Evolutionary conservation across 2,888 invertebrate genomes (phyloP).

Genomic region (Epinotia nisella): DNA sequence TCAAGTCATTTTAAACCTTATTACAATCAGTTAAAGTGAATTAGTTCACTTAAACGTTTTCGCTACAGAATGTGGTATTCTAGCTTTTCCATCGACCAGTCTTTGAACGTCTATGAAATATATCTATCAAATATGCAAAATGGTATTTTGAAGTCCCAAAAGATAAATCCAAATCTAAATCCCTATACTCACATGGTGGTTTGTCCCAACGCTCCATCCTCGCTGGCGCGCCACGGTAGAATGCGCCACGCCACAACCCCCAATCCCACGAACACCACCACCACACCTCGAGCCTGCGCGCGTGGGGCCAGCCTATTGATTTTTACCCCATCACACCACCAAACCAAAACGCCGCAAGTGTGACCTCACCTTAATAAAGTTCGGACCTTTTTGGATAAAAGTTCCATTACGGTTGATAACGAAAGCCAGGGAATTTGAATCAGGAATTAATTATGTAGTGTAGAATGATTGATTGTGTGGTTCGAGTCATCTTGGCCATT

Average conservation of each 20-base stretch:
- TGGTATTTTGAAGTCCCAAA: not conserved
- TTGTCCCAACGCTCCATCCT: constrained; percentile 45
- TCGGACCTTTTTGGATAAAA: not conserved
- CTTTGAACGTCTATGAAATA: not conserved
- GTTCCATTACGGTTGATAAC: constrained; percentile 45
- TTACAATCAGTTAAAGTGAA: not conserved
- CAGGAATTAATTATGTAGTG: constrained; percentile 79
- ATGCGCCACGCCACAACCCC: constrained; percentile 69
- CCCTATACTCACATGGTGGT: constrained; percentile 55
- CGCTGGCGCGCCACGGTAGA: constrained; percentile 63
- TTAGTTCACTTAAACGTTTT: not conserved
- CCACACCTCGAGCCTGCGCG: constrained; percentile 79
- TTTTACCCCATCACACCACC: constrained; percentile 72
- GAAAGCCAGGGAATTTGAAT: constrained; percentile 65
- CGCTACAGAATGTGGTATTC: not conserved
- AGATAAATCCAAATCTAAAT: not conserved
- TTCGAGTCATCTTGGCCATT: constrained; percentile 49
- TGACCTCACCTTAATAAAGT: not conserved
- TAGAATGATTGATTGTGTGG: constrained; percentile 75
- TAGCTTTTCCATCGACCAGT: not conserved
- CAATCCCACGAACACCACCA: constrained; percentile 74
- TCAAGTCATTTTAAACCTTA: not conserved
- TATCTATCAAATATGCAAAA: not conserved
- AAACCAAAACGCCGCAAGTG: constrained; percentile 49
- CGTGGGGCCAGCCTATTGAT: constrained; percentile 81